Evolutionary conservation across 1,140 invertebrate species (phyloP).

Genomic region (Brachionus angularis): DNA sequence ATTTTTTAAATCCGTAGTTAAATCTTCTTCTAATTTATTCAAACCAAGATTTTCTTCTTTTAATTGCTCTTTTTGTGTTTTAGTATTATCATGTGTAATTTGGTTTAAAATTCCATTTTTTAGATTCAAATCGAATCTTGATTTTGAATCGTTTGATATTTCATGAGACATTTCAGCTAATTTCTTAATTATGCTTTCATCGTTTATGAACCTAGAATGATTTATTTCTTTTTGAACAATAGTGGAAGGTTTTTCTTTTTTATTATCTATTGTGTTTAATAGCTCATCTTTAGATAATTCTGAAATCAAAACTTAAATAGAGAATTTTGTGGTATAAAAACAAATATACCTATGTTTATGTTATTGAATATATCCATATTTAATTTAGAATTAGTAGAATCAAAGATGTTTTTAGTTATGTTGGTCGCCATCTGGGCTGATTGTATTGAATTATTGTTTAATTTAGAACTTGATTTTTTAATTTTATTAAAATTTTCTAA

Average conservation of each 20-base stretch:
- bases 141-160: background rate
- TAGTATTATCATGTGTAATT: background rate
- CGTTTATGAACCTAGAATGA: background rate
- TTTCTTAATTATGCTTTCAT: slow-evolving; percentile 16
- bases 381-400: slow-evolving; percentile 1
- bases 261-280: background rate
- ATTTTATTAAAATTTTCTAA: slow-evolving; percentile 22
- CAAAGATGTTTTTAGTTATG: slow-evolving; percentile 12
- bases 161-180: slow-evolving; percentile 4
- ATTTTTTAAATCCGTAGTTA: slow-evolving; percentile 9
- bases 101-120: background rate
- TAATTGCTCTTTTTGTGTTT: background rate
- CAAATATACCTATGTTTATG: background rate
- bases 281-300: slow-evolving; percentile 11
- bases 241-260: background rate
- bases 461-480: slow-evolving; percentile 15
- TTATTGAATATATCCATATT: slow-evolving; percentile 33
- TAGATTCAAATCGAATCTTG: slow-evolving; percentile 1
- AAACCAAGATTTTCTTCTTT: background rate
- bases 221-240: background rate
- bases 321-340: background rate
- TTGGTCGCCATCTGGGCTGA: background rate
- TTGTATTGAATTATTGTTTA: background rate
- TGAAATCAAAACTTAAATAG: background rate
- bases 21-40: background rate